Base-by-base conservation (phyloP, 2,797 vertebrate species). In the Cuniculus paca region DNA sequence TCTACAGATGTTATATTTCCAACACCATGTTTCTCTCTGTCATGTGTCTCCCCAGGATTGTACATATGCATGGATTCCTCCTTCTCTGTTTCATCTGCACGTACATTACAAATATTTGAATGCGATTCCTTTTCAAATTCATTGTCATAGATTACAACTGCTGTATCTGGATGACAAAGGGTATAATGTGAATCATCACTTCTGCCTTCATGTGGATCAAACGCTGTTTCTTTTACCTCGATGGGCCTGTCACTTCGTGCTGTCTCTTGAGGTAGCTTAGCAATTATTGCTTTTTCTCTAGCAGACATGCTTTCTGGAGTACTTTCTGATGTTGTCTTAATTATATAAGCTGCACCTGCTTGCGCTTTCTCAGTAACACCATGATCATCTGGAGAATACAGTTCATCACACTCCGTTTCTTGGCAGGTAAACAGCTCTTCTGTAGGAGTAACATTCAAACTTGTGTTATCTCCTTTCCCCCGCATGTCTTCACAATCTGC, bases 181-280 rank as follows among this genome's bases (percentile, higher is more conserved):
- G 98, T 95, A 98, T 98, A 98, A 98, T 98, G 98, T 97, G 98
- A 98, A 97, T 98, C 98, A 98, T 99, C 98, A 96, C 98, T 98
- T 98, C 97, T 98, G 97, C 98, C 98, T 99, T 98, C 98, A 98
- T 98, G 98, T 98, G 98, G 98, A 99, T 99, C 98, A 99, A 98
- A 99, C 6, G 95, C 98, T 98, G 98, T 98, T 98, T 98, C 98
- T 98, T 98, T 98, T 98, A 98, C 98, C 98, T 98, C 97, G 94
- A 98, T 98, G 98, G 98, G 97, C 98, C 96, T 99, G 98, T 99
- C 98, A 99, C 98, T 98, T 98, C 97, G 97, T 88, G 97, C 98
- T 98, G 98, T 99, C 98, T 99, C 98, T 98, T 96, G 98, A 98
- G 98, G 98, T 98, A 98, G 96, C 98, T 98, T 97, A 98, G 98